phyloP scores from a whole-genome alignment of 2,797 vertebrate species.

The Clarias laeviceps region DNA sequence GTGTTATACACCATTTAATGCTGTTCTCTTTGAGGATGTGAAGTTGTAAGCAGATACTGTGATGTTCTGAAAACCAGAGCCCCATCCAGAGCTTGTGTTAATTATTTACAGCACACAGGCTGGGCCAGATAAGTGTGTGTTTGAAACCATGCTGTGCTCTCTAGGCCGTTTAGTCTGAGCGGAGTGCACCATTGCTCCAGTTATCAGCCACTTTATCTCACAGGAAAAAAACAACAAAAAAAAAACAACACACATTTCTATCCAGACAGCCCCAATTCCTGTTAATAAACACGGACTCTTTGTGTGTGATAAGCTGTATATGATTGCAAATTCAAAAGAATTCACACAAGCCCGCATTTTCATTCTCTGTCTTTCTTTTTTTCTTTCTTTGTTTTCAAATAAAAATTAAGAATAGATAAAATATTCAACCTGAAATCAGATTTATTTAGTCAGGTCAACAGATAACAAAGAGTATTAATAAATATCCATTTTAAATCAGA shows the following conservation, averaged over 20 bases:
- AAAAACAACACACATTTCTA: neutral
- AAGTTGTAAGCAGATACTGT: constrained; percentile 12
- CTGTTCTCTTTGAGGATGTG: constrained; percentile 8
- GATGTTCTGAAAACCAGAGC: constrained; percentile 42
- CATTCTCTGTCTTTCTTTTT: no score
- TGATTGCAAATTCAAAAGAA: neutral
- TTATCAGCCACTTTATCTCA: constrained; percentile 66
- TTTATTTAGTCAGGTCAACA: neutral
- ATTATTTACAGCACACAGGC: constrained; percentile 67
- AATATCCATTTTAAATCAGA: neutral
- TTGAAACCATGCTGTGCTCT: constrained; percentile 63
- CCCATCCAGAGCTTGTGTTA: constrained; percentile 61
- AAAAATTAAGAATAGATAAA: neutral
- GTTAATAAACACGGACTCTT: neutral
- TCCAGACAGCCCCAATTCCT: constrained; percentile 51
- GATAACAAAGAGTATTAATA: neutral
- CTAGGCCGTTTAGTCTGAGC: constrained; percentile 56
- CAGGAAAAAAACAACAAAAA: constrained; percentile 32
- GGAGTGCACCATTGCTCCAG: constrained; percentile 46
- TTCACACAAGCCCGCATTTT: neutral
- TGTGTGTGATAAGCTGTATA: neutral
- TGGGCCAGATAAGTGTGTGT: constrained; percentile 65
- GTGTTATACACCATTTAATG: constrained; percentile 13
- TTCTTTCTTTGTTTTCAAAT: neutral
- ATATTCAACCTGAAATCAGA: neutral